Evolutionary conservation across 1,140 invertebrate species (phyloP).

Genomic region (Drosophila lacteicornis): DNA sequence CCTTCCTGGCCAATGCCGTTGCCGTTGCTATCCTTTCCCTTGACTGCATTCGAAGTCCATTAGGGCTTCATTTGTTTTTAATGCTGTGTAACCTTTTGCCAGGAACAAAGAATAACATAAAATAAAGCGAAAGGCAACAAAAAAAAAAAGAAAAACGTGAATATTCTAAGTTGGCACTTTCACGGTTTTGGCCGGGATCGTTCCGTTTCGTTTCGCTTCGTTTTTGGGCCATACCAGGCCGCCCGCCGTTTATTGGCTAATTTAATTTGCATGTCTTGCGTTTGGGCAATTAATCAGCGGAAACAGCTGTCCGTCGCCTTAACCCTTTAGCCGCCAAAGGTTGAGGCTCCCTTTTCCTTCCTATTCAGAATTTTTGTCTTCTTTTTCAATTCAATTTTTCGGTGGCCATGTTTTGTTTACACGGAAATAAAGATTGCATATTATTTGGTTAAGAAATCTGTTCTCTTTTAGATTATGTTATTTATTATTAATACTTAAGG

Average conservation of each 20-base stretch:
- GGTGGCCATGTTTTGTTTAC: not conserved
- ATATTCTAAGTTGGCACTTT: constrained; percentile 79
- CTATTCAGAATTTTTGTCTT: constrained; percentile 7
- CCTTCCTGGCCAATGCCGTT: constrained; percentile 6
- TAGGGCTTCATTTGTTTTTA: constrained; percentile 83
- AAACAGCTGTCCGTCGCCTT: constrained; percentile 79
- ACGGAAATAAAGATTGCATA: not conserved
- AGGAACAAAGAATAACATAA: constrained; percentile 66
- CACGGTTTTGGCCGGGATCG: constrained; percentile 54
- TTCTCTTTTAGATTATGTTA: not conserved
- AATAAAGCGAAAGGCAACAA: constrained; percentile 34
- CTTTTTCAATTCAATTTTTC: constrained; percentile 13
- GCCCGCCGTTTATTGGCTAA: constrained; percentile 80
- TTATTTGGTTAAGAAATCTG: not conserved
- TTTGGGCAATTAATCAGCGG: constrained; percentile 81
- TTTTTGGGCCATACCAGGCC: constrained; percentile 24
- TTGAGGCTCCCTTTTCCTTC: not conserved
- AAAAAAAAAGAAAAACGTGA: constrained; percentile 41
- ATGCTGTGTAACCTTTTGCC: constrained; percentile 78
- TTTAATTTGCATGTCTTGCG: constrained; percentile 82
- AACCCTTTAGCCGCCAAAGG: constrained; percentile 49
- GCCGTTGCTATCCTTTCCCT: constrained; percentile 33
- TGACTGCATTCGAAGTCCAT: constrained; percentile 74
- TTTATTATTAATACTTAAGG: not conserved
- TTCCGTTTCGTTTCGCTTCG: constrained; percentile 8